Evolutionary conservation across 2,113 vertebrate species (phyloP), one percentile per base, ranked within the genome.

Genomic region (Garra rufa): DNA sequence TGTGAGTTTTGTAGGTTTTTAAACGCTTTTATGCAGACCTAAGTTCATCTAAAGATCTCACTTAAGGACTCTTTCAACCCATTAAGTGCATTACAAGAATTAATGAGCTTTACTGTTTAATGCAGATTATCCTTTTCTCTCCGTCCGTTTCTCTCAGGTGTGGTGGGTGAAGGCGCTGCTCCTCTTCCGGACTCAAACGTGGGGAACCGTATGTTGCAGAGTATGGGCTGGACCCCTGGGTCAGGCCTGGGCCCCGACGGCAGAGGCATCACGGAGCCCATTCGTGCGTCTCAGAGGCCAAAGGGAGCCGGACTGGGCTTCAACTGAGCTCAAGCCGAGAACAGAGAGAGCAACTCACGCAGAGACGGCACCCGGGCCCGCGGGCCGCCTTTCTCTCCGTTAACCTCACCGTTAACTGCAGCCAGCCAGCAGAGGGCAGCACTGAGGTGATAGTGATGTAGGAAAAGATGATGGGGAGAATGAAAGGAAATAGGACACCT

Each of bases 201-300:
- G 89, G 98, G 98, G 67, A 99, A 91, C 90, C 95, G 97, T 76
- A 99, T 99, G 97, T 91, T 99, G 85, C 98, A 99, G 93, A 97
- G 86, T 65, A 98, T 99, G 97, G 98, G 97, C 82, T 99, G 98
- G 98, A 96, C 87, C 19, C 97, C 98, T 0, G 98, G 98, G 21
- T 95, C 94, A 1, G 98, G 98, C 83, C 95, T 99, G 0, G 97
- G 97, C 71, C 96, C 97, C 0, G 97, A 98, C 0, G 97, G 98
- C 88, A 94, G 96, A 88, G 98, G 98, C 50, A 96, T 99, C 46
- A 94, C 97, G 0, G 98, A 99, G 91, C 98, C 98, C 0, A 89
- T 99, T 81, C 92, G 97, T 83, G 96, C 97, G 67, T 87, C 95
- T 6, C 97, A 98, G 93, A 96, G 98, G 93, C 97, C 98, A 3